Conservation (phyloP, 2,888 invertebrate genomes). For the Archips xylosteana region DNA sequence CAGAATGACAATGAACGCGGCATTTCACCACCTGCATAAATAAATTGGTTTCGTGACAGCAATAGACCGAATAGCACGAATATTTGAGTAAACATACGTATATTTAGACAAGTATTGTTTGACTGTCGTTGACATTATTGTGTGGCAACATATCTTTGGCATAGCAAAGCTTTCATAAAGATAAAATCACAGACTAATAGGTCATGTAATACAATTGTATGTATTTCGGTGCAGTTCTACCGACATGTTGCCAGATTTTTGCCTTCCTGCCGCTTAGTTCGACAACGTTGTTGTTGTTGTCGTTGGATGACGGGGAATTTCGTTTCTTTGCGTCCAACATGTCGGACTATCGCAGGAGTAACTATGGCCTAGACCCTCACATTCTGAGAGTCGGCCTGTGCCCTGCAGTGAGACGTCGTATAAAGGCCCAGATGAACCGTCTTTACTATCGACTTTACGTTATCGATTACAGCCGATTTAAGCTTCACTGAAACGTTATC, state of each 20-base stretch:
- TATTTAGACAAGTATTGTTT: neutral
- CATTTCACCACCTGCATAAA: slow-evolving; percentile 15
- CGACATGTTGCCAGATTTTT: no score
- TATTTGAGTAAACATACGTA: neutral
- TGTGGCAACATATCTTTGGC: neutral
- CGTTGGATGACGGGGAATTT: no score
- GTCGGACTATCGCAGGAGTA: no score
- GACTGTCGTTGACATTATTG: neutral
- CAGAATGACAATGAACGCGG: slow-evolving; percentile 1
- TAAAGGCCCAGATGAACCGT: neutral
- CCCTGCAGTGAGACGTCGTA: no score
- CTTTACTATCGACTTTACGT: neutral
- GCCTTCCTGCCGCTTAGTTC: no score
- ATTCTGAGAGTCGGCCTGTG: no score
- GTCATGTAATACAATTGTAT: no score
- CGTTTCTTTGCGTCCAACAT: no score
- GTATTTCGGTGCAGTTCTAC: no score
- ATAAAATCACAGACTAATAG: neutral
- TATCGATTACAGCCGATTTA: neutral
- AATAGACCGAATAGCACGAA: slow-evolving; percentile 3
- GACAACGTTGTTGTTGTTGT: no score
- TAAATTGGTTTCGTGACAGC: slow-evolving; percentile 13
- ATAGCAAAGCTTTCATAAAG: neutral
- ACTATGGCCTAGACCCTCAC: no score
- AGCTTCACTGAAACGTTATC: neutral